Evolutionary conservation across 2,797 vertebrate species (phyloP).

Genomic region (Sciaenops ocellatus): DNA sequence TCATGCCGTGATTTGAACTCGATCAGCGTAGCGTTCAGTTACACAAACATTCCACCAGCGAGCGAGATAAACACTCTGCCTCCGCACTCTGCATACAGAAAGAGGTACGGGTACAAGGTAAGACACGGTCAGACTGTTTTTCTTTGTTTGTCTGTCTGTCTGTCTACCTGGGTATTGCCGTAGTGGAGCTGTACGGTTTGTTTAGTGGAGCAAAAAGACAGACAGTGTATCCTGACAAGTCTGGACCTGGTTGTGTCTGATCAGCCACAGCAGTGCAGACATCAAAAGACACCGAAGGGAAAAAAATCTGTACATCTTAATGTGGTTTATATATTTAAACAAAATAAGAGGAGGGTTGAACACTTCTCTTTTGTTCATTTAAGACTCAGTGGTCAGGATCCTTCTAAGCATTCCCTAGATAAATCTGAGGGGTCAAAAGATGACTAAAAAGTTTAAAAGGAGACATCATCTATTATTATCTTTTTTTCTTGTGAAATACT

Average conservation of each 20-base stretch:
- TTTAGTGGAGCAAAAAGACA: slow-evolving; percentile 64
- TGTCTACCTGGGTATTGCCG: slow-evolving; percentile 38
- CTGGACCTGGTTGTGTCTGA: slow-evolving; percentile 70
- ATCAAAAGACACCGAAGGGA: slow-evolving; percentile 29
- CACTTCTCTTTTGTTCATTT: too few relatives aligned
- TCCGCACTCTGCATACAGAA: slow-evolving; percentile 67
- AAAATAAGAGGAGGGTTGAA: neutral
- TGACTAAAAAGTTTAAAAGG: neutral
- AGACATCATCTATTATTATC: neutral
- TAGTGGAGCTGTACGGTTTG: slow-evolving; percentile 55
- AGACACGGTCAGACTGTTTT: slow-evolving; percentile 54
- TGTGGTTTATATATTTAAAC: slow-evolving; percentile 36
- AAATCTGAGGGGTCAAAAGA: neutral
- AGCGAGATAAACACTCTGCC: slow-evolving; percentile 72
- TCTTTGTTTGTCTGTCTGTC: slow-evolving; percentile 48
- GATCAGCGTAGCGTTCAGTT: slow-evolving; percentile 76
- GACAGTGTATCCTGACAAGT: slow-evolving; percentile 68
- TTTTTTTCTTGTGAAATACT: neutral
- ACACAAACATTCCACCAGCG: slow-evolving; percentile 77
- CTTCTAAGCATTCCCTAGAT: neutral
- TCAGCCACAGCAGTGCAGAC: slow-evolving; percentile 54
- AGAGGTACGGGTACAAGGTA: slow-evolving; percentile 55
- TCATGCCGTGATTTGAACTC: slow-evolving; percentile 77
- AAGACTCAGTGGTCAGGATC: neutral
- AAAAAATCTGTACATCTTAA: slow-evolving; percentile 34